A percentile compares a stretch with the other conserved stretches of the same genome.
phyloP scores from a whole-genome alignment of 2,113 vertebrate species.

The Mesocricetus auratus region DNA sequence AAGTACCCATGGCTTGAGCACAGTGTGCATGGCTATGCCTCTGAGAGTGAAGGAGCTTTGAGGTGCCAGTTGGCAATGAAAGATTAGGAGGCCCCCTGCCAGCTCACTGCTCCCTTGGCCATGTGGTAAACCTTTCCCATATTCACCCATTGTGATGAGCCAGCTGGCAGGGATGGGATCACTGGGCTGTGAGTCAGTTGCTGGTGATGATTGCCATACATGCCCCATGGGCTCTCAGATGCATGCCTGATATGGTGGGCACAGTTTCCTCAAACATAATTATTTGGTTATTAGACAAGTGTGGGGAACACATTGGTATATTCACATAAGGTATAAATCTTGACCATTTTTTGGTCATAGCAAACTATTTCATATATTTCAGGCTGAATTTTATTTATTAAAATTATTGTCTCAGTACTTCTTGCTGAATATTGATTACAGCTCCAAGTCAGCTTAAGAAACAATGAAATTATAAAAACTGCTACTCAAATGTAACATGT shows the following conservation, averaged over 20 bases:
- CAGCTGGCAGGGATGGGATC: slow-evolving; percentile 75
- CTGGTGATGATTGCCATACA: slow-evolving; percentile 47
- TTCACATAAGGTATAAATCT: slow-evolving; percentile 58
- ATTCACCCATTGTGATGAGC: slow-evolving; percentile 47
- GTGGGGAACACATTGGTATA: neutral
- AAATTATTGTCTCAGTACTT: neutral
- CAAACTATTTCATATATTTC: slow-evolving; percentile 14
- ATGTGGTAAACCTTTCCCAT: slow-evolving; percentile 55
- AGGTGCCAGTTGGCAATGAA: slow-evolving; percentile 67
- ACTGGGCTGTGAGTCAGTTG: slow-evolving; percentile 42
- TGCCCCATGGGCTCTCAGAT: slow-evolving; percentile 37
- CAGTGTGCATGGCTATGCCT: slow-evolving; percentile 39
- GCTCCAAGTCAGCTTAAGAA: neutral
- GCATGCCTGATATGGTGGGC: neutral
- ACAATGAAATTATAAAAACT: neutral
- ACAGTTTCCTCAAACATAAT: slow-evolving; percentile 56
- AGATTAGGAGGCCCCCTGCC: slow-evolving; percentile 60
- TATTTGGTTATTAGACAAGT: slow-evolving; percentile 54
- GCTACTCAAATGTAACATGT: neutral
- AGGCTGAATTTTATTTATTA: slow-evolving; percentile 4
- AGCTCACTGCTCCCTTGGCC: slow-evolving; percentile 66
- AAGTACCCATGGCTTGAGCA: neutral
- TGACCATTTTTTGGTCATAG: slow-evolving; percentile 9
- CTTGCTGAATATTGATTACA: slow-evolving; percentile 6
- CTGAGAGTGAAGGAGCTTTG: slow-evolving; percentile 52